Percentiles rank a stretch among this genome's conserved stretches.
Conservation (phyloP, 2,797 vertebrate genomes). For the Stomatorhinus walkeri region DNA sequence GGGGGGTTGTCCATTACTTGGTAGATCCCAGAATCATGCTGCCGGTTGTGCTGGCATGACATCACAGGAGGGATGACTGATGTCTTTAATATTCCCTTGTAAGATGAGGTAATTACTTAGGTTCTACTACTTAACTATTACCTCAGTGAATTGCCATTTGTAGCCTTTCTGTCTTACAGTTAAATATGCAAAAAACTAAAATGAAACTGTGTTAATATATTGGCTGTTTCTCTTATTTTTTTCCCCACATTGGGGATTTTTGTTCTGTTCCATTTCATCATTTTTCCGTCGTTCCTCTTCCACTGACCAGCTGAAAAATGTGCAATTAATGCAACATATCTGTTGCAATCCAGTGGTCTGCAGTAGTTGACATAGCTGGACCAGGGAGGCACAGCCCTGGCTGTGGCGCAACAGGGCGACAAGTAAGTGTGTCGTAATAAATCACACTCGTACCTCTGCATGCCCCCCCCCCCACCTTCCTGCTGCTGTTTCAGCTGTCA, state of each 20-base stretch:
- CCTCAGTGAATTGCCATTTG: neutral
- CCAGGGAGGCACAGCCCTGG: neutral
- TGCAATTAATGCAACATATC: constrained; percentile 27
- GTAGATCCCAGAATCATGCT: neutral
- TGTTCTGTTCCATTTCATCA: neutral
- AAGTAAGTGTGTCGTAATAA: constrained; percentile 30
- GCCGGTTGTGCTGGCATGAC: neutral
- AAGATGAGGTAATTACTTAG: neutral
- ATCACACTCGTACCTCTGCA: constrained; percentile 36
- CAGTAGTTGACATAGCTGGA: neutral
- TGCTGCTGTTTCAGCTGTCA: neutral
- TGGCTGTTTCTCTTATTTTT: neutral
- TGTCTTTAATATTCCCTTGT: neutral
- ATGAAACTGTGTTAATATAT: neutral
- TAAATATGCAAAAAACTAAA: neutral
- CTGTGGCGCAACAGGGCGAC: neutral
- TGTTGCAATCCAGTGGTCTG: constrained; percentile 6
- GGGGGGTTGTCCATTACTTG: neutral
- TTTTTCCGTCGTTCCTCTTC: neutral
- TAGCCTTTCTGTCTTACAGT: neutral
- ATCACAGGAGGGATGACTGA: neutral
- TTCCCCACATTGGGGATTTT: neutral
- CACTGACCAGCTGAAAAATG: neutral
- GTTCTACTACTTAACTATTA: neutral
- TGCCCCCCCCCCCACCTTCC: constrained; percentile 34